Base-by-base conservation (phyloP, 2,888 invertebrate genomes). In the Acholoe squamosa region DNA sequence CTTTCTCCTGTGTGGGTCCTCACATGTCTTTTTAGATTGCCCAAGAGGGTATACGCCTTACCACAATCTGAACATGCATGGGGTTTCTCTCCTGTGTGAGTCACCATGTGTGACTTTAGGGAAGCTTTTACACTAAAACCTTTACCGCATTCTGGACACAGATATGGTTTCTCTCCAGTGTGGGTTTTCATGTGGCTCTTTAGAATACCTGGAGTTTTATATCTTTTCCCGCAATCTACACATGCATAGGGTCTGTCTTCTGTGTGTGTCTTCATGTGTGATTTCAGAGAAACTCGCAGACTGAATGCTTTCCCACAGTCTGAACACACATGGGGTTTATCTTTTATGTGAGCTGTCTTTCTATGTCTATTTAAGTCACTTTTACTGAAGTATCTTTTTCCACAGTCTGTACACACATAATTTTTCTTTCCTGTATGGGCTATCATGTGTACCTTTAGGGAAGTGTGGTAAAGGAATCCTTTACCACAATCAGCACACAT, bases 61-160 rank as follows among this genome's bases (percentile, higher is more conserved):
- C 77, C 77, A 54, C 89, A 89, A n/a, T 51, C 25, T 51, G 0
- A 19, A 89, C 89, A 89, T 12, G 14, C 25, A 31, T 52, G 0
- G n/a, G 34, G 76, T 43, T 76, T 89, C 54, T 77, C 89, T 22
- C 77, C 77, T n/a, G 51, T 76, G 54, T 89, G 89, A 5, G 28
- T 77, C 43, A 19, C 43, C 51, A 76, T 76, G 80, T 89, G 89
- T 19, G 22, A 1, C 33, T 76, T 76, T 25, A 89, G 51, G 33
- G 14, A 0, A 25, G 25, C 52, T 10, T 0, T 19, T 19, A 12
- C 25, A 12, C 51, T 43, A 28, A 84, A 84, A 0, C 5, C 43
- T 25, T 84, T 43, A n/a, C 52, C 84, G 28, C 84, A 84, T 10
- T 51, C 0, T 43, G 43, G 25, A 43, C 84, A 84, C 16, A 14